A percentile compares a stretch with the other conserved stretches of the same genome.
phyloP scores from a whole-genome alignment of 2,888 invertebrate genomes.

The Amphiduros pacificus region DNA sequence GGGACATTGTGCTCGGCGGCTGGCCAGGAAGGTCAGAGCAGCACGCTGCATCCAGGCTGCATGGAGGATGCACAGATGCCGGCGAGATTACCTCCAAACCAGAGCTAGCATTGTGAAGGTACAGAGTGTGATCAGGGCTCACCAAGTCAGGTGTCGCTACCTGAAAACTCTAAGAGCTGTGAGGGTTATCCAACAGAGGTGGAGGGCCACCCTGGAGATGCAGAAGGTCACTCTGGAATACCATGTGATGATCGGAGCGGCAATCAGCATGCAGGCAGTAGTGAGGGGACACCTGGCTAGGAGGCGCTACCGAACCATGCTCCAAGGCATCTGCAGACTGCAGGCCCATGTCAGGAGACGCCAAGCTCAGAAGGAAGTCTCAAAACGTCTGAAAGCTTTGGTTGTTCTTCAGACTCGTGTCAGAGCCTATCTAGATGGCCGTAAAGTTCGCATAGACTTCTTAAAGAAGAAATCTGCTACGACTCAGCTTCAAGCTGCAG shows the following conservation, averaged over 20 bases:
- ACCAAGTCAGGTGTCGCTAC: neutral
- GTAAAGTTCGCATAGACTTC: no score
- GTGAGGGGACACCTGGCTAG: conserved; percentile 47
- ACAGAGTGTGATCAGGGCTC: neutral
- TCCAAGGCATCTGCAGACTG: conserved; percentile 7
- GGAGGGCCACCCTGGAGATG: no score
- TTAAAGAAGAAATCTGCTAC: neutral
- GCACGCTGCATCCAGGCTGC: neutral
- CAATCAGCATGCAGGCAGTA: conserved; percentile 35
- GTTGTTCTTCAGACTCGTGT: no score
- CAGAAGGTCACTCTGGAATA: no score
- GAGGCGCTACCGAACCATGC: conserved; percentile 12
- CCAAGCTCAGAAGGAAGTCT: neutral
- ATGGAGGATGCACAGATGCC: neutral
- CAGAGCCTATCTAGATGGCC: no score
- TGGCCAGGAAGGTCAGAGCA: neutral
- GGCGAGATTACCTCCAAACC: neutral
- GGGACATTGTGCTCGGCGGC: neutral
- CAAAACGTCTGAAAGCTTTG: no score
- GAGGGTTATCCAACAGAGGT: neutral
- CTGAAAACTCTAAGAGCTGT: neutral
- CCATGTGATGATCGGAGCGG: neutral
- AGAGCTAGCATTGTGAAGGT: neutral
- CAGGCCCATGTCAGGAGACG: neutral
- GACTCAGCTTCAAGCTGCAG: no score